These are phyloP conservation scores for Hipposideros armiger DNA, from an alignment of 2,113 vertebrate species.

Conservation along the genomic window DNA sequence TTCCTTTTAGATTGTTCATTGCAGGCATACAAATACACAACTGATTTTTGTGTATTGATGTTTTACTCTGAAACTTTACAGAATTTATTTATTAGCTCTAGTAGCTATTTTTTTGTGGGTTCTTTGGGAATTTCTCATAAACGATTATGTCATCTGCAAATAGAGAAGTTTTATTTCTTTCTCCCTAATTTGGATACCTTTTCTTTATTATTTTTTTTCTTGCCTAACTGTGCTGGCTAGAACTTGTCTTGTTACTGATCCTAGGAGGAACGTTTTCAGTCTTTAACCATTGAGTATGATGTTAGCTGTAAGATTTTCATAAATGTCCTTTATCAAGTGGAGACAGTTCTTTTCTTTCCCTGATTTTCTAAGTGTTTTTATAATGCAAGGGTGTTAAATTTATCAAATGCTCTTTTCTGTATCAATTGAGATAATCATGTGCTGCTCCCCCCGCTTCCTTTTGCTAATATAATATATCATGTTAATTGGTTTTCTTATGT, in stretches of 20 bases:
- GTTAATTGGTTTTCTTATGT: background rate
- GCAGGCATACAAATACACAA: background rate
- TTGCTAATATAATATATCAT: background rate
- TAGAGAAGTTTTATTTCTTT: background rate
- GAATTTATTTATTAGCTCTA: background rate
- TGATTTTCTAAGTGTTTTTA: background rate
- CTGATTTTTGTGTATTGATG: background rate
- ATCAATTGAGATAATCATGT: background rate
- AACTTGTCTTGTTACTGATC: background rate
- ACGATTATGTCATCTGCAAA: background rate
- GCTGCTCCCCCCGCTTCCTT: background rate
- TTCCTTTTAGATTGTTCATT: background rate
- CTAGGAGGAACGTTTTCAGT: background rate
- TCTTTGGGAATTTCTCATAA: background rate
- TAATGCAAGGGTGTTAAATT: background rate
- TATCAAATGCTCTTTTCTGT: background rate
- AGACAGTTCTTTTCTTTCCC: background rate
- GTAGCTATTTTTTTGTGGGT: background rate
- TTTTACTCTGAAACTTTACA: background rate
- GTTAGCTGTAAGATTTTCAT: background rate
- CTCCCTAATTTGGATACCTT: background rate
- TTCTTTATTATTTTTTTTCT: background rate
- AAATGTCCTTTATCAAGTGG: background rate
- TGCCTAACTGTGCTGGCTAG: background rate
- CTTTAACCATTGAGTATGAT: background rate